Conservation (phyloP, 64 coral and sea anemone genomes). For the Orbicella faveolata region DNA sequence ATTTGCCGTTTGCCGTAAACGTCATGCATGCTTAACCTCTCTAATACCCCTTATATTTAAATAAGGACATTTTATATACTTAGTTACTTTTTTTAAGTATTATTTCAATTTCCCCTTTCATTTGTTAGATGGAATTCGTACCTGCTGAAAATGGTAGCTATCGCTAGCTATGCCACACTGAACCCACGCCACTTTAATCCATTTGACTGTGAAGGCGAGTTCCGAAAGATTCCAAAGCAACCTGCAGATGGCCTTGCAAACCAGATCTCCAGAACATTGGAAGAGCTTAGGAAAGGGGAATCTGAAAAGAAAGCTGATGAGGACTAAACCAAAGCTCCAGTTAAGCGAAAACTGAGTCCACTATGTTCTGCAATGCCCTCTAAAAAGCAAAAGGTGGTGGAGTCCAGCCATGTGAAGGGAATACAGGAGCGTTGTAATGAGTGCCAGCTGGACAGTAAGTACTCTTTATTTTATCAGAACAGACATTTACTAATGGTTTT, state of each 20-base stretch:
- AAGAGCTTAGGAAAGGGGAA: too few relatives aligned
- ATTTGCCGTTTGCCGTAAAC: too few relatives aligned
- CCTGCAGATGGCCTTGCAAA: too few relatives aligned
- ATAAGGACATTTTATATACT: too few relatives aligned
- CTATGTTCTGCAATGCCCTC: not conserved
- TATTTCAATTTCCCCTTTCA: not conserved
- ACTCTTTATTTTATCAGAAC: not conserved
- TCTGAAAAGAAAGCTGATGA: too few relatives aligned
- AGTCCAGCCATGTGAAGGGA: constrained; percentile 9
- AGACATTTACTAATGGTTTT: too few relatives aligned
- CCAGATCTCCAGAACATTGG: too few relatives aligned
- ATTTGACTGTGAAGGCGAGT: too few relatives aligned
- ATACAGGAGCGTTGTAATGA: not conserved
- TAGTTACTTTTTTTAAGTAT: not conserved
- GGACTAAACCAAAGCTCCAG: not conserved
- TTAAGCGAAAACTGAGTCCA: not conserved
- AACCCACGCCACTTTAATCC: too few relatives aligned
- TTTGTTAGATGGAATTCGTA: not conserved
- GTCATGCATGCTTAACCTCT: too few relatives aligned
- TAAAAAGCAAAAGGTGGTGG: constrained; percentile 7
- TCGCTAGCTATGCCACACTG: not conserved
- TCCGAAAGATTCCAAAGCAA: too few relatives aligned
- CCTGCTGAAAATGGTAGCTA: not conserved
- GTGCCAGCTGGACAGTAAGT: not conserved
- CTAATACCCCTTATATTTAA: too few relatives aligned